These are phyloP conservation scores for Pheosia gnoma DNA, from an alignment of 2,888 invertebrate genomes.

Conservation along the genomic window DNA sequence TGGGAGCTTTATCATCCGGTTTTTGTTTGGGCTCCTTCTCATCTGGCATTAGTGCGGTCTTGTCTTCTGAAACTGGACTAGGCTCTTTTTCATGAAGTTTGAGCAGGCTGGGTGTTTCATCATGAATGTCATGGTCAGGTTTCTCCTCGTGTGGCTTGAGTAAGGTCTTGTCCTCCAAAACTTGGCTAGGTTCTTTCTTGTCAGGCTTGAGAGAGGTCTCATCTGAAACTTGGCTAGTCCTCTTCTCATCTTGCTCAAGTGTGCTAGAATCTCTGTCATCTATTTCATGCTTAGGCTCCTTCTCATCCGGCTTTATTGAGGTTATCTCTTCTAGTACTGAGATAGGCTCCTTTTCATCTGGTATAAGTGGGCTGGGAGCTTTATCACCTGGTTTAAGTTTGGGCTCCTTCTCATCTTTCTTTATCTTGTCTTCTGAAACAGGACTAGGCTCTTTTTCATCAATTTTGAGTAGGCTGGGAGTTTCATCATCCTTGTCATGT, in stretches of 20 bases:
- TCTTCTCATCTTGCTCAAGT: constrained; percentile 5
- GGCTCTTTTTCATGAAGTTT: constrained; percentile 4
- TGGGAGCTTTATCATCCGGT: background rate
- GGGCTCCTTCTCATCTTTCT: constrained; percentile 10
- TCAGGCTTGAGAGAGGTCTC: constrained; percentile 9
- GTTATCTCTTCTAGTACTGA: constrained; percentile 7
- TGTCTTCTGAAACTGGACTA: constrained; percentile 4
- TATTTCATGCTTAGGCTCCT: constrained; percentile 9
- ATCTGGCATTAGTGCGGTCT: background rate
- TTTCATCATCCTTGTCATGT: constrained; percentile 7
- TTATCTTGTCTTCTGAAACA: constrained; percentile 6
- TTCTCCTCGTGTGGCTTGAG: background rate
- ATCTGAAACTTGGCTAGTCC: background rate
- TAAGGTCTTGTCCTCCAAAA: constrained; percentile 4
- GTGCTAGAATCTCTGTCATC: constrained; percentile 3
- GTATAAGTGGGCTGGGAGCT: background rate
- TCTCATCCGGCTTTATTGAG: constrained; percentile 14
- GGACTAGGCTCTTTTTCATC: constrained; percentile 10
- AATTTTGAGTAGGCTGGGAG: constrained; percentile 4
- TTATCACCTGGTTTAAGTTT: constrained; percentile 9
- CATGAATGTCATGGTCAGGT: background rate
- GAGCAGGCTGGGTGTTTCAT: background rate
- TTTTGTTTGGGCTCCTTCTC: background rate
- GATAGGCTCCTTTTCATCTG: constrained; percentile 4
- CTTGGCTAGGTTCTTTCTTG: constrained; percentile 5